These are phyloP conservation scores for Oncorhynchus tshawytscha DNA, from an alignment of 2,113 vertebrate species.

Conservation along the genomic window DNA sequence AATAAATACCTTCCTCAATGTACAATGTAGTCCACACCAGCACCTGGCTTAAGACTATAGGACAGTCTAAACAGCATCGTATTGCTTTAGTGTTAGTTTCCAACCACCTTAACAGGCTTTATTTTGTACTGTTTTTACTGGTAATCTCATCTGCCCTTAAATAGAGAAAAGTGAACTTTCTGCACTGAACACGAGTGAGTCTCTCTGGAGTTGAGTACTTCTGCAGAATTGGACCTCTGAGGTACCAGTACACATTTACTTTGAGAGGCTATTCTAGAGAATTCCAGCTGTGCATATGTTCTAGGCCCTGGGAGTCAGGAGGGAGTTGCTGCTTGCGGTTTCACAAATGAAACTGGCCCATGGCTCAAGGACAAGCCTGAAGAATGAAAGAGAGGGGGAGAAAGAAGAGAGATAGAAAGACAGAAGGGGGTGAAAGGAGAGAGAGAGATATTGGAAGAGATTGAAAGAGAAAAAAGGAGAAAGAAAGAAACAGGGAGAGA, in stretches of 20 bases:
- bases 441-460: neutral
- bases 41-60: constrained; percentile 19
- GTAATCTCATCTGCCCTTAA: neutral
- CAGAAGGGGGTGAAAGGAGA: neutral
- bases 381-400: neutral
- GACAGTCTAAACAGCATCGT: constrained; percentile 26
- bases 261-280: constrained; percentile 53
- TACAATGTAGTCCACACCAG: constrained; percentile 33
- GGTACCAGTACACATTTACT: constrained; percentile 45
- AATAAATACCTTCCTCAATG: constrained; percentile 39
- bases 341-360: constrained; percentile 30
- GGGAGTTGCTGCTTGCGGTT: constrained; percentile 28
- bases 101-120: neutral
- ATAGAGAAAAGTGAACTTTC: neutral
- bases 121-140: neutral
- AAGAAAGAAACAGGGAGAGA: constrained; percentile 16
- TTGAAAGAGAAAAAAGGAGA: constrained; percentile 1
- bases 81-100: constrained; percentile 10
- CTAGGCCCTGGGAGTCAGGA: constrained; percentile 40
- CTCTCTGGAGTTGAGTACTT: constrained; percentile 7
- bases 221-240: constrained; percentile 29
- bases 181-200: neutral
- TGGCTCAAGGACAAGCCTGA: constrained; percentile 57
- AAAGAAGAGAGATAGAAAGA: neutral
- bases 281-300: constrained; percentile 60